phyloP scores from a whole-genome alignment of 2,888 invertebrate species.

The Eudasyphora cyanicolor region DNA sequence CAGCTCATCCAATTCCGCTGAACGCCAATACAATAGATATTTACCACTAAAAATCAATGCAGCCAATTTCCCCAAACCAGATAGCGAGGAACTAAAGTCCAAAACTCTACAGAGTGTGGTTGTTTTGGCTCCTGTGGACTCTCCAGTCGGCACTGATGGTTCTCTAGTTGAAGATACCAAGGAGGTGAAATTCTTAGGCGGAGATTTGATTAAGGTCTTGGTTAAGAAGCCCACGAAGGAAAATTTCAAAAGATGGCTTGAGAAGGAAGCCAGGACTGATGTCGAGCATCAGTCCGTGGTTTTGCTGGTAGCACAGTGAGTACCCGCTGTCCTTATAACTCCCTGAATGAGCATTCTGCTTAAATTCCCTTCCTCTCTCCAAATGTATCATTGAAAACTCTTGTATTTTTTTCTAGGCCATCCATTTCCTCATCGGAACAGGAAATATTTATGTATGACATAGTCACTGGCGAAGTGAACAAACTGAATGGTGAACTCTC shows the following conservation, averaged over 20 bases:
- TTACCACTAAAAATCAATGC: constrained; percentile 92
- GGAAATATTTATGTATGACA: constrained; percentile 94
- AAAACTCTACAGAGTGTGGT: constrained; percentile 92
- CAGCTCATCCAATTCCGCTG: constrained; percentile 85
- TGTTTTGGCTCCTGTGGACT: constrained; percentile 90
- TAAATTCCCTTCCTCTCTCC: not conserved
- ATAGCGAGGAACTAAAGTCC: constrained; percentile 87
- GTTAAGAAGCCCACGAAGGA: constrained; percentile 88
- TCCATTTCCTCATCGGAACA: constrained; percentile 81
- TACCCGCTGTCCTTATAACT: constrained; percentile 66
- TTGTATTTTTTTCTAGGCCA: constrained; percentile 65
- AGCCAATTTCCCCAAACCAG: constrained; percentile 91
- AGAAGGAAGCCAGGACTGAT: constrained; percentile 87
- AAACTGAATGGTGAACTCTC: constrained; percentile 91
- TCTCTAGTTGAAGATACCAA: constrained; percentile 83
- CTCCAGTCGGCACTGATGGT: constrained; percentile 78
- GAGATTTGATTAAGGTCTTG: constrained; percentile 87
- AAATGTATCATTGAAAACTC: not conserved
- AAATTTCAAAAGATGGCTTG: constrained; percentile 90
- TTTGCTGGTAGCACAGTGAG: constrained; percentile 90
- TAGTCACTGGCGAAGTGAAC: constrained; percentile 86
- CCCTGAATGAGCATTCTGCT: not conserved
- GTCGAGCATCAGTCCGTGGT: constrained; percentile 90
- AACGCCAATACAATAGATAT: constrained; percentile 90
- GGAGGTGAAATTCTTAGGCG: constrained; percentile 87